Evolutionary conservation across 2,797 vertebrate species (phyloP).

Genomic region (Rousettus madagascariensis): DNA sequence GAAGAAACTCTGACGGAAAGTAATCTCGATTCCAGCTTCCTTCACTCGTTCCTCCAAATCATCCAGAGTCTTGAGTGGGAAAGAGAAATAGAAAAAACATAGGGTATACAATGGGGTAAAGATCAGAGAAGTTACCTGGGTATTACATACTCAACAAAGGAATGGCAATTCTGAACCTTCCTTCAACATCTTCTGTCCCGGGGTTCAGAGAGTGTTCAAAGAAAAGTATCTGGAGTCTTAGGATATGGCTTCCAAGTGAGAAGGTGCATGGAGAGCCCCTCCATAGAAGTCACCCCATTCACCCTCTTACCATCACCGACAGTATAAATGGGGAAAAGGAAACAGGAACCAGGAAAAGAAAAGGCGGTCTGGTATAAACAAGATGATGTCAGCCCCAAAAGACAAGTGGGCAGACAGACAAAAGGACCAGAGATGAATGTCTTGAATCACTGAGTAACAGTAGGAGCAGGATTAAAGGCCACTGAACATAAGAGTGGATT

Average conservation of each 20-base stretch:
- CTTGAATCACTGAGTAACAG: background rate
- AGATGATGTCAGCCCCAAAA: background rate
- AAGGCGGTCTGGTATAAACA: background rate
- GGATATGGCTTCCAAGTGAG: background rate
- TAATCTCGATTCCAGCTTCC: constrained; percentile 96
- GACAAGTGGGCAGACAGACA: constrained; percentile 27
- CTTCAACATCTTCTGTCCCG: background rate
- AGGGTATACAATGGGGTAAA: background rate
- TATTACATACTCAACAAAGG: background rate
- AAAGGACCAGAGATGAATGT: background rate
- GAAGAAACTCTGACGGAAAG: constrained; percentile 97
- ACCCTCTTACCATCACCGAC: background rate
- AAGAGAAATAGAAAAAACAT: background rate
- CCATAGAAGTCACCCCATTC: background rate
- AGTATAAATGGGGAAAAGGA: background rate
- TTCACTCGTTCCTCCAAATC: constrained; percentile 94
- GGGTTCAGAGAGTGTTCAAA: background rate
- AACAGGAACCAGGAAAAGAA: background rate
- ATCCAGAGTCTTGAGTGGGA: constrained; percentile 90
- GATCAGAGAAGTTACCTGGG: background rate
- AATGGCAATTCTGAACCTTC: background rate
- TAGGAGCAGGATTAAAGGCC: background rate
- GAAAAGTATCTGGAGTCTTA: background rate
- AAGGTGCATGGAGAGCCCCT: background rate
- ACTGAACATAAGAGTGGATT: background rate